Evolutionary conservation across 2,888 invertebrate genomes (phyloP), one percentile per base, ranked within the genome.

Genomic region (Scaptomyza cyrtandrae): DNA sequence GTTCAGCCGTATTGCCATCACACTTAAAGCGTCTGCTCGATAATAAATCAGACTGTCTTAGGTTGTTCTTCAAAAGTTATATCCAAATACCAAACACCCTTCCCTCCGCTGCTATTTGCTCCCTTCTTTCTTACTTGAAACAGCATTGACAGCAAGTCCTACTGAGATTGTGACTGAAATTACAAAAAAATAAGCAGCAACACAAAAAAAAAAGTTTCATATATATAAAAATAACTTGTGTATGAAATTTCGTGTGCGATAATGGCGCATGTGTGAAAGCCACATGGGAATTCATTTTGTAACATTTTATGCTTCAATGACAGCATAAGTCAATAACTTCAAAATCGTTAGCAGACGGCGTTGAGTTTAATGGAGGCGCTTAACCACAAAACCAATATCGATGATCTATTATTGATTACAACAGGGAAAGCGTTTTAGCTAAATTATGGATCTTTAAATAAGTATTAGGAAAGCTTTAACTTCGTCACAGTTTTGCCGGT

Each of bases 11-110:
- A 71, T 73, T 67, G 68, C 58, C 86, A 54, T 83, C 88, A 80
- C 83, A 86, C 76, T 87, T 87, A 80, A 88, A 88, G 87, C 85
- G 66, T 68, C 79, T 66, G 71, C 65, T 76, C 74, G 69, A 87
- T 76, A 87, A 85, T 85, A 85, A 88, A 85, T 85, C 89, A 85
- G 73, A 76, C 66, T 78, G 70, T 75, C 88, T 74, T 76, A 53
- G 67, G 62, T 50, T 69, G 66, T 69, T 68, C 62, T 67, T 65
- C 35, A 80, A 67, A 78, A 85, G 71, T 77, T 82, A 45, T 59
- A 54, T 24, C 44, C 69, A 54, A 60, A 58, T 55, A 74, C 48
- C 64, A 69, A 49, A 46, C 46, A 43, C 48, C 24, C 24, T 24
- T 9, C 3, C 10, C 14, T 3, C 19, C 19, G 19, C 19, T 19